Conservation (phyloP, 2,113 vertebrate genomes). For the Caretta caretta region DNA sequence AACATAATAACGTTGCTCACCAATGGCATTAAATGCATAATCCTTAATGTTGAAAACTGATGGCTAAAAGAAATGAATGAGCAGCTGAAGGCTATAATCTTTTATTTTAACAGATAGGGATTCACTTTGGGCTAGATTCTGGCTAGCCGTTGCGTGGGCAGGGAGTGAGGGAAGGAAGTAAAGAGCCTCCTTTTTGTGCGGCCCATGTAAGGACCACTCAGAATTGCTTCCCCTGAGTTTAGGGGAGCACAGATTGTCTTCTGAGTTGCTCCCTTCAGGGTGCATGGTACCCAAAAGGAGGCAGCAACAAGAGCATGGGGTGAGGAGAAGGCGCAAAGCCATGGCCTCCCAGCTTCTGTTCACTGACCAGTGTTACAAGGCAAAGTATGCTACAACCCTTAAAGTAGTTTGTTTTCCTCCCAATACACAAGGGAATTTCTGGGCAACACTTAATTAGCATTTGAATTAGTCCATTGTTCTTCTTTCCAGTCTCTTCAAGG, state of each 20-base stretch:
- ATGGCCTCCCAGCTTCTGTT: not conserved
- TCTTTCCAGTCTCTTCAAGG: not conserved
- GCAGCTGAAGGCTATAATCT: constrained; percentile 57
- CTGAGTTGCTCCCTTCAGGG: not conserved
- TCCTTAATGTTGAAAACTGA: constrained; percentile 74
- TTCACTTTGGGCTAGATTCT: constrained; percentile 37
- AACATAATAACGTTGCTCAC: constrained; percentile 69
- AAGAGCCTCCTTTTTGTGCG: not conserved
- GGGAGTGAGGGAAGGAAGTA: accelerated
- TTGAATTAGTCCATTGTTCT: not conserved
- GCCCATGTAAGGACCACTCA: not conserved
- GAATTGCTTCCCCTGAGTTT: accelerated
- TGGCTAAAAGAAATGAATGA: constrained; percentile 69
- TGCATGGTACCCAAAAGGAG: not conserved
- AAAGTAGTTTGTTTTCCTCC: not conserved
- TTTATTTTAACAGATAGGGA: constrained; percentile 58
- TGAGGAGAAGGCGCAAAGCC: not conserved
- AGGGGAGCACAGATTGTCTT: not conserved
- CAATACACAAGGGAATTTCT: constrained; percentile 15
- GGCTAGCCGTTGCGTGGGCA: not conserved
- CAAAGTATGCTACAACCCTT: not conserved
- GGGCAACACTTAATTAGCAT: constrained; percentile 39
- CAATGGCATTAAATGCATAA: constrained; percentile 72
- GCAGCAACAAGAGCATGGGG: accelerated
- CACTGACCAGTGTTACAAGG: not conserved